Evolutionary conservation across 2,113 vertebrate genomes (phyloP).

Genomic region (Sinocyclocheilus rhinocerous): DNA sequence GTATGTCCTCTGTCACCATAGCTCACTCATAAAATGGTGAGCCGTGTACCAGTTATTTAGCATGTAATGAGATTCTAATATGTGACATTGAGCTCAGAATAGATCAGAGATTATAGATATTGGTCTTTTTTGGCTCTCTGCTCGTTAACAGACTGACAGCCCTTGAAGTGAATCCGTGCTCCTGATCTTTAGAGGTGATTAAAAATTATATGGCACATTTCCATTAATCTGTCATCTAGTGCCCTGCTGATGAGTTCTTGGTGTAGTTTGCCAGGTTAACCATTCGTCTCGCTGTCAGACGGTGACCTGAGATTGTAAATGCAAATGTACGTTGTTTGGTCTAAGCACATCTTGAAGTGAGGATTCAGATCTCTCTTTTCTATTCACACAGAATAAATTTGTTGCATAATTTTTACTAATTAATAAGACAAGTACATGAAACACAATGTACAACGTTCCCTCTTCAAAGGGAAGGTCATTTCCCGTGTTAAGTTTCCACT

Average conservation of each 20-base stretch:
- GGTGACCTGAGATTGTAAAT: slow-evolving; percentile 64
- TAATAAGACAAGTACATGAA: background rate
- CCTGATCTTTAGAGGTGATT: slow-evolving; percentile 71
- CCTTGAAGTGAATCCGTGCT: slow-evolving; percentile 60
- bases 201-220: slow-evolving; percentile 71
- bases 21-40: slow-evolving; percentile 43
- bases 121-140: slow-evolving; percentile 26
- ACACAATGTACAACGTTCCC: background rate
- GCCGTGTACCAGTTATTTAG: slow-evolving; percentile 33
- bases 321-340: background rate
- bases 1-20: slow-evolving; percentile 27
- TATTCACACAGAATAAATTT: background rate
- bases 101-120: slow-evolving; percentile 38
- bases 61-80: slow-evolving; percentile 30
- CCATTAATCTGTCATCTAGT: slow-evolving; percentile 71
- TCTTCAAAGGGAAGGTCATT: background rate
- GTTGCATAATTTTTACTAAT: background rate
- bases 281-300: slow-evolving; percentile 69
- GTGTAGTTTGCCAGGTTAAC: slow-evolving; percentile 71
- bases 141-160: slow-evolving; percentile 60
- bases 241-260: slow-evolving; percentile 65
- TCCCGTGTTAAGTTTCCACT: background rate
- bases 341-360: background rate
- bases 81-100: slow-evolving; percentile 44
- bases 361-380: background rate